Base-by-base conservation (phyloP, 1,140 invertebrate species). In the Mycetomoellerius zeteki region DNA sequence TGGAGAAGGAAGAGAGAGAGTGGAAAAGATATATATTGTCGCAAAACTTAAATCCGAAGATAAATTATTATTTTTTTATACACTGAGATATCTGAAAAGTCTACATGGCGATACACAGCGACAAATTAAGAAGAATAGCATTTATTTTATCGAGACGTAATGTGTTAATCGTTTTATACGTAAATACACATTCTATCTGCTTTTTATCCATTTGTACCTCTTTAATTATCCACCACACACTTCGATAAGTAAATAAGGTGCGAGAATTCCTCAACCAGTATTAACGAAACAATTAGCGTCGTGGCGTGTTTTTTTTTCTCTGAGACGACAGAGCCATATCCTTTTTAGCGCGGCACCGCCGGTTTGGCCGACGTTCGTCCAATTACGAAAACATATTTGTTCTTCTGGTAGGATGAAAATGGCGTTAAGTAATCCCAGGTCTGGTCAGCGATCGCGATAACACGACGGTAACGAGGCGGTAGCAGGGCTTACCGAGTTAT, bases 381-480 rank as follows among this genome's bases (percentile, higher is more conserved):
- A 78, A 85, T 85, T 67, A 85, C 64, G 58, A 78, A 78, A 89
- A 54, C 60, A 56, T 82, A 90, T 87, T 85, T 78, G 56, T 89
- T 65, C 37, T 27, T 69, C 50, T 12, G 64, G 60, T 37, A 52
- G 54, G 47, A 89, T 77, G 58, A 81, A 88, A 82, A 47, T 27
- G 50, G 76, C 85, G 86, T 91, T 84, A 88, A 90, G 89, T 90
- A 88, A 88, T 85, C 71, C 67, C 54, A 1, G 58, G 21, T 54
- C 47, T 69, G 78, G 47, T 82, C 69, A 30, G 33, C 62, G 69
- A 64, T 75, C 54, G 75, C 60, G 88, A 91, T 91, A 91, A 91
- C 89, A 77, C 72, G 89, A 90, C 64, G 64, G 64, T 88, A 90
- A 91, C 77, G 82, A 91, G 84, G 50, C 72, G 43, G 77, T 86